These are phyloP conservation scores for Leucoma salicis DNA, from an alignment of 2,888 invertebrate genomes.

Conservation along the genomic window DNA sequence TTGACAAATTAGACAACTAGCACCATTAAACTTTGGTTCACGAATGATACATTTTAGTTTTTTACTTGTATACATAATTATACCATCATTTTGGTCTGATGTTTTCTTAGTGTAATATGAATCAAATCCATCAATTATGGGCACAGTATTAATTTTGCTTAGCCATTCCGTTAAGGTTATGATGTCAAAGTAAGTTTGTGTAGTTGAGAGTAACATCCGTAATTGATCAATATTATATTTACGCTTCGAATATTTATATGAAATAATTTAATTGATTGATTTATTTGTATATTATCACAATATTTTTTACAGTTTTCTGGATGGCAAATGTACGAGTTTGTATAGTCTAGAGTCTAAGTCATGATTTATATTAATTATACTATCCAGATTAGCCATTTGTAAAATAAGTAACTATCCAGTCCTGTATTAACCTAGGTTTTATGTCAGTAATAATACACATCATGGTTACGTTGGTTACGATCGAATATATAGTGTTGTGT, in stretches of 20 bases:
- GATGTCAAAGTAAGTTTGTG: neutral
- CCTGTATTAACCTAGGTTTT: too few relatives aligned
- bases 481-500: too few relatives aligned
- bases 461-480: too few relatives aligned
- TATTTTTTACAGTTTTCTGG: neutral
- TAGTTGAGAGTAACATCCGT: neutral
- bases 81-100: slow-evolving; percentile 1
- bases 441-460: too few relatives aligned
- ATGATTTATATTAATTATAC: neutral
- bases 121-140: neutral
- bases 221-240: neutral
- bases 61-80: slow-evolving; percentile 1
- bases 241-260: neutral
- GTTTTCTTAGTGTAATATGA: neutral
- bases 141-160: neutral
- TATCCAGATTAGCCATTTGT: neutral
- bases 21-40: neutral
- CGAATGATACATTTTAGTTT: neutral
- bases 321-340: neutral
- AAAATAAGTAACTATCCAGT: too few relatives aligned
- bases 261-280: slow-evolving; percentile 2
- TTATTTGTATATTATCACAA: neutral
- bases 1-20: neutral
- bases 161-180: slow-evolving; percentile 4
- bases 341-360: neutral